Base-by-base conservation (phyloP, 2,888 invertebrate species). In the Cataglyphis rosenhaueri region DNA sequence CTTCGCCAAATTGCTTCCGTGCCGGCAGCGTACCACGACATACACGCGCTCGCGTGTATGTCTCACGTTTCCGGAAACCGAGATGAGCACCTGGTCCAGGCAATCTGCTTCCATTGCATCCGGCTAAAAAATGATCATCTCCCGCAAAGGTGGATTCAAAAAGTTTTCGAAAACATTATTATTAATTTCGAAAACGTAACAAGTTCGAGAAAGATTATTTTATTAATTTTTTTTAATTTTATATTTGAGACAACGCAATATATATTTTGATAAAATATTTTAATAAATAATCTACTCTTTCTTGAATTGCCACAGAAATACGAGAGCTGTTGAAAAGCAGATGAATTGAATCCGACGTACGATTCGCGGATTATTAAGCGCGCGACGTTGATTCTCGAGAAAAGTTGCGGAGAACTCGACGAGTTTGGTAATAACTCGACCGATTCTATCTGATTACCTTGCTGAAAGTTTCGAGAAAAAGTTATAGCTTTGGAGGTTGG, bases 1-100 rank as follows among this genome's bases (percentile, higher is more conserved):
- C 82, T n/a, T 62, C 65, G 79, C 61, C 81, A 86, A 86, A 88
- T 88, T 89, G 83, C 84, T 71, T 85, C 61, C 76, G 74, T 32
- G 57, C 86, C 85, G 81, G 65, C 55, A 35, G 64, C 73, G 12
- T 70, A 41, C 55, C 35, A 18, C 29, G 32, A 64, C 44, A 57
- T 35, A 48, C 44, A 48, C 59, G 55, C 68, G 62, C 68, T 75
- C 48, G 81, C 66, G 81, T 48, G 59, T 62, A 55, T 57, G 61
- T 57, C 18, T 68, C 55, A 44, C 75, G 81, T 82, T 82, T 84
- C 81, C 76, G 44, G 59, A 48, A 71, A 71, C 64, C 48, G 81
- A 52, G 85, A 86, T 52, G 59, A 55, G 15, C 18, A 29, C 55
- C 25, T 64, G 74, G 66, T 76, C 81, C 81, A 25, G 66, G 79